Conservation (phyloP, 2,113 vertebrate species). For the Urocolius indicus region DNA sequence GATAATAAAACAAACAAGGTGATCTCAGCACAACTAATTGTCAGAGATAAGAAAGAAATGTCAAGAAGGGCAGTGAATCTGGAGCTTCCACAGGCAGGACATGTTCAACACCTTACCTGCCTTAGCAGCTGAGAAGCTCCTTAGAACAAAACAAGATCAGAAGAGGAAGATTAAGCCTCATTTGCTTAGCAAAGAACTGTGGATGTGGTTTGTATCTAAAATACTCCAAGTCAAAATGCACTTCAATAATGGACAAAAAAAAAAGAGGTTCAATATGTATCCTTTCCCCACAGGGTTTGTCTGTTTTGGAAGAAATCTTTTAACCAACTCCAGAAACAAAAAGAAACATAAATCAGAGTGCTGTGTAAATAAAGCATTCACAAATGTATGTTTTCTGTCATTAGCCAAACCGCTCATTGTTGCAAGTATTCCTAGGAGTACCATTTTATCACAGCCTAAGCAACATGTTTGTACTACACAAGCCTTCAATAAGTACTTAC, state of each 20-base stretch:
- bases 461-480: background rate
- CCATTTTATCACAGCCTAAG: conserved; percentile 11
- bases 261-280: background rate
- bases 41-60: conserved; percentile 61
- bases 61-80: background rate
- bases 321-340: background rate
- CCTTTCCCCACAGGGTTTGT: background rate
- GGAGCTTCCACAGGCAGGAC: background rate
- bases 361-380: conserved; percentile 41
- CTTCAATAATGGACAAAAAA: background rate
- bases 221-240: background rate
- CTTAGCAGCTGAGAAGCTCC: background rate
- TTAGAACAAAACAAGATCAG: background rate
- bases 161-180: background rate
- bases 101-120: conserved; percentile 15
- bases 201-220: background rate
- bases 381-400: conserved; percentile 14
- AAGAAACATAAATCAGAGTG: background rate
- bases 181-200: background rate
- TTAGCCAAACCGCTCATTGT: conserved; percentile 41
- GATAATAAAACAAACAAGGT: conserved; percentile 21
- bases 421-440: conserved; percentile 37
- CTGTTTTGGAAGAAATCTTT: background rate
- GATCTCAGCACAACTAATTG: conserved; percentile 47
- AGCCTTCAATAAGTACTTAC: background rate